Evolutionary conservation across 2,113 vertebrate genomes (phyloP), one percentile per base, ranked within the genome.

Genomic region (Zootoca vivipara): DNA sequence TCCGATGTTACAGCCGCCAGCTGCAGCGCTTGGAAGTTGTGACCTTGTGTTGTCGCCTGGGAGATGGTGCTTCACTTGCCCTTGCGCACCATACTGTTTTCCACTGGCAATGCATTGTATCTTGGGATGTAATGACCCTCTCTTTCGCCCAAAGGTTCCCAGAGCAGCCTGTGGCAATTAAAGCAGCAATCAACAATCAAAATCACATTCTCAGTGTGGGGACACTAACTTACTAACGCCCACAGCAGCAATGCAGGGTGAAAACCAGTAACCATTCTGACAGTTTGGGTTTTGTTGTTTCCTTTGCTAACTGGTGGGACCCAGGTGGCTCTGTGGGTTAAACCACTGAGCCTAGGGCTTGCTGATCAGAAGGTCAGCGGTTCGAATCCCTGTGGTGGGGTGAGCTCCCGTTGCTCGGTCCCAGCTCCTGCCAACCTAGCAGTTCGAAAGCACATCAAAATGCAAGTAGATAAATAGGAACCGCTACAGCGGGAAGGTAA

Each of bases 1-100:
- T 38, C 15, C 18, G 1, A 15, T 4, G 58, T 20, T 62, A 20
- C 38, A 38, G 80, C 62, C 81, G 4, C 0, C 0, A 87, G 73
- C 0, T 0, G 62, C 88, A 69, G 5, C 38, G 64, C 58, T 18
- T 3, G 35, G 81, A 65, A 30, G 22, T 42, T 28, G 5, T 12
- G 1, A 30, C 40, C 28, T 18, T 83, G 3, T 52, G 38, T 3
- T 9, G 24, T 30, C 7, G 15, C 20, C 46, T n/a, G 46, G 24
- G 38, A 30, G 16, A 70, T 13, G 16, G 7, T 62, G 40, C 30
- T 33, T 80, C 9, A 16, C n/a, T 33, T 9, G 2, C 35, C n/a
- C 8, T 3, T 30, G 52, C 12, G 2, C 46, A 52, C 46, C 46
- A 52, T 10, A 52, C 46, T 52, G 46, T 52, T 52, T 52, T 52